Percentiles rank a stretch among this genome's conserved stretches.
Evolutionary conservation across 23 tunicate species (phyloP).

Genomic region (Aplidium turbinatum): DNA sequence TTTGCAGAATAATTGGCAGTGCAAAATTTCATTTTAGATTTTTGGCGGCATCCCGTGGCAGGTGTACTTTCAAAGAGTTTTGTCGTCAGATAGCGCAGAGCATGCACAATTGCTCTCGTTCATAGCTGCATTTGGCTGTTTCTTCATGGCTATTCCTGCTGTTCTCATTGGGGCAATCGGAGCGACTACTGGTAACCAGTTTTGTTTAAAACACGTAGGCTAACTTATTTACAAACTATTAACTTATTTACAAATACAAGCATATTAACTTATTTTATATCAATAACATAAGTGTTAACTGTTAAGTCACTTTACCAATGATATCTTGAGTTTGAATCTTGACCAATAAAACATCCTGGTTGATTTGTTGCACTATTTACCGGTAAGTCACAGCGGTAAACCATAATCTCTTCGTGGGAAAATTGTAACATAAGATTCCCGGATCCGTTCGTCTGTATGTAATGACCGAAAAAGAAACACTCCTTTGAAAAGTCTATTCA

Average conservation of each 20-base stretch:
- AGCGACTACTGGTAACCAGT: constrained; percentile 50
- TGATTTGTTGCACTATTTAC: too few relatives aligned
- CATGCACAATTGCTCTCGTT: constrained; percentile 78
- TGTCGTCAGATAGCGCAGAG: constrained; percentile 64
- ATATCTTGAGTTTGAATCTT: too few relatives aligned
- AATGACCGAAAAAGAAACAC: too few relatives aligned
- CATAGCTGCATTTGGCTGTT: constrained; percentile 73
- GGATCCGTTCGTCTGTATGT: too few relatives aligned
- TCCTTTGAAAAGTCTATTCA: neutral
- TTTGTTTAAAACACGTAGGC: neutral
- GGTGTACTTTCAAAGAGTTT: constrained; percentile 88
- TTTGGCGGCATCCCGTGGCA: constrained; percentile 99
- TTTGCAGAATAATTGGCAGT: neutral
- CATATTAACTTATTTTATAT: too few relatives aligned
- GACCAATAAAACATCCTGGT: too few relatives aligned
- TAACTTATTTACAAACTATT: neutral
- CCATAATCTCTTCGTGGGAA: too few relatives aligned
- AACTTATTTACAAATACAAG: too few relatives aligned
- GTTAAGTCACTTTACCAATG: too few relatives aligned
- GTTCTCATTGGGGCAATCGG: constrained; percentile 91
- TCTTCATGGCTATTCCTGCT: constrained; percentile 75
- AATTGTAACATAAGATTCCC: too few relatives aligned
- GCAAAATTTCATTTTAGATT: constrained; percentile 27
- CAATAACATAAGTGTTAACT: too few relatives aligned
- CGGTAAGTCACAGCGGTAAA: too few relatives aligned